Base-by-base conservation (phyloP, 2,113 vertebrate genomes). In the Noctilio leporinus region DNA sequence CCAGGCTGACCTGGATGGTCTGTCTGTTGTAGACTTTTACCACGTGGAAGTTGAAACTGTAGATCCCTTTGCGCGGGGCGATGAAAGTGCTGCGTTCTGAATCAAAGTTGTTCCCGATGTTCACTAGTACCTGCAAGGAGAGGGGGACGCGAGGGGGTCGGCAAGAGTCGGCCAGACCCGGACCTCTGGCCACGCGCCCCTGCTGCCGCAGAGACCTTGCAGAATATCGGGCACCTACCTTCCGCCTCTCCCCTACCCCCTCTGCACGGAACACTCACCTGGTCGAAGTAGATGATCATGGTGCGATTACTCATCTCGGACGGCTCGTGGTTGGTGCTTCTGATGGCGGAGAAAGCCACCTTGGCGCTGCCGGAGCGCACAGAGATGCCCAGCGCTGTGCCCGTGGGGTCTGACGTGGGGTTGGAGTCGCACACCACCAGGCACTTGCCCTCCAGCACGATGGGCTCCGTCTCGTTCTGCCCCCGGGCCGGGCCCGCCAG, bases 1-100 rank as follows among this genome's bases (percentile, higher is more conserved):
- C 47, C 92, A 45, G 47, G 97, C 98, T 99, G 95, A 99, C 99
- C 99, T 99, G 99, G 97, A 99, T 99, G 89, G 99, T 99, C 98
- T 99, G 99, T 95, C 99, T 98, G 98, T 99, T 99, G 98, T 99
- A 99, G 97, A 99, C 99, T 98, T 99, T 99, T 65, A 99, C 99
- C 97, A 99, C 99, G 96, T 99, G 99, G 98, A 99, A 99, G 98
- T 99, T 99, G 98, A 99, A 99, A 99, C 99, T 99, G 99, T 99
- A 99, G 98, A 99, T 99, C 96, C 99, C 99, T 99, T 99, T 99
- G 82, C 99, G 99, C 49, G 99, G 99, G 26, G 99, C 98, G 92
- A 99, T 99, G 97, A 99, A 99, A 97, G 99, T 99, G 98, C 99
- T 99, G 96, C 99, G 98, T 97, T 99, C 99, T 73, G 99, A 99